Percentiles rank a stretch among this genome's conserved stretches.
These are phyloP conservation scores for Aphyosemion australe DNA, from an alignment of 2,113 vertebrate species.

Conservation along the genomic window DNA sequence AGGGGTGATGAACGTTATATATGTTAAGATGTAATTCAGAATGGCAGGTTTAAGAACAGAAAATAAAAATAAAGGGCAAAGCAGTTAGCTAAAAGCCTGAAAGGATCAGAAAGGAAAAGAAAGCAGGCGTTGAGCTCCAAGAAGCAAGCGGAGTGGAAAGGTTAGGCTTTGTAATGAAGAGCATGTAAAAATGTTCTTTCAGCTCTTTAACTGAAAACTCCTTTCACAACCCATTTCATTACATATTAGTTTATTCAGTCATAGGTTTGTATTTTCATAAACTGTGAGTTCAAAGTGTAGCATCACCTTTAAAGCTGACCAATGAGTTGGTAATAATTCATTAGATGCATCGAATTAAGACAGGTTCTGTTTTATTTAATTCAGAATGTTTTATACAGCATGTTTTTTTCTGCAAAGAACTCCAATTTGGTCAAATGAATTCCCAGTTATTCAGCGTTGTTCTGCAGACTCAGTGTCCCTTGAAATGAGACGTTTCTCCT, in stretches of 20 bases:
- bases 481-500: slow-evolving; percentile 65
- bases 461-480: slow-evolving; percentile 55
- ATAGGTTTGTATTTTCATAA: too few relatives aligned
- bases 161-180: neutral
- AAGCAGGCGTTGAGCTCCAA: neutral
- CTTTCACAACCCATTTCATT: too few relatives aligned
- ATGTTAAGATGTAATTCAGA: neutral
- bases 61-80: slow-evolving; percentile 6
- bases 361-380: neutral
- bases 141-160: neutral
- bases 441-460: slow-evolving; percentile 35
- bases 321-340: too few relatives aligned
- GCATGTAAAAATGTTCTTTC: neutral
- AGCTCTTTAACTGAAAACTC: too few relatives aligned
- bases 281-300: too few relatives aligned
- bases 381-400: neutral
- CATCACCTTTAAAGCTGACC: too few relatives aligned
- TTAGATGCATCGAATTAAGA: neutral
- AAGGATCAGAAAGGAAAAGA: neutral
- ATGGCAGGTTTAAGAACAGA: neutral
- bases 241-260: too few relatives aligned
- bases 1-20: neutral
- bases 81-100: neutral
- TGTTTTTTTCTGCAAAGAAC: neutral
- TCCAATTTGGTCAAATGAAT: slow-evolving; percentile 33